These are phyloP conservation scores for Macroglossus sobrinus DNA, from an alignment of 2,113 vertebrate genomes.

Conservation along the genomic window DNA sequence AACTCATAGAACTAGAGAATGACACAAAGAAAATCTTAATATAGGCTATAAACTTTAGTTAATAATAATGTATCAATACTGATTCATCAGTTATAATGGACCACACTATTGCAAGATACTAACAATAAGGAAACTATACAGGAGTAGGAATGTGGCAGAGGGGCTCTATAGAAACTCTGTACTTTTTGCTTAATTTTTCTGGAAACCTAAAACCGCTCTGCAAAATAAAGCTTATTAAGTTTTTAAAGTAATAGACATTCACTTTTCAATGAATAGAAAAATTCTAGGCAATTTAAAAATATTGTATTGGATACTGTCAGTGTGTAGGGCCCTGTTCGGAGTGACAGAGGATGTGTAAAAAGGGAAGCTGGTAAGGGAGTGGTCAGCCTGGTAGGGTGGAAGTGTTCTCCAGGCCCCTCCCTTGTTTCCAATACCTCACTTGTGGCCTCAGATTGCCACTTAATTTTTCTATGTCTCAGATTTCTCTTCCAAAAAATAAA, in stretches of 20 bases:
- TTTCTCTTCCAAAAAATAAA: slow-evolving; percentile 32
- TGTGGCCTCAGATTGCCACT: background rate
- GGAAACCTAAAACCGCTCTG: background rate
- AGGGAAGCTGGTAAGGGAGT: slow-evolving; percentile 9
- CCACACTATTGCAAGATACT: background rate
- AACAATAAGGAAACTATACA: background rate
- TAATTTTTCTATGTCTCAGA: background rate
- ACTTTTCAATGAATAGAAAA: background rate
- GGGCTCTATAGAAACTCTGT: background rate
- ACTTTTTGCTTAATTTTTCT: background rate
- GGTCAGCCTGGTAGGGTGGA: background rate
- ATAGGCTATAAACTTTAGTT: background rate
- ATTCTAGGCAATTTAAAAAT: background rate
- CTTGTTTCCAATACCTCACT: background rate
- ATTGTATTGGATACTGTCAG: background rate
- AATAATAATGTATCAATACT: background rate
- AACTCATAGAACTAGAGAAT: background rate
- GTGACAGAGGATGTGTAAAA: background rate
- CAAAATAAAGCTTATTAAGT: background rate
- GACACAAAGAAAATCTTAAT: background rate
- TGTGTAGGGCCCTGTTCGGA: background rate
- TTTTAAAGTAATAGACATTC: background rate
- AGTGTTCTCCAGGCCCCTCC: background rate
- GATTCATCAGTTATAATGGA: background rate
- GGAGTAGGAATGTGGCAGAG: background rate